Percentiles rank a stretch among this genome's conserved stretches.
phyloP scores from a whole-genome alignment of 1,140 invertebrate species.

The Yoshiicerus persimilis region DNA sequence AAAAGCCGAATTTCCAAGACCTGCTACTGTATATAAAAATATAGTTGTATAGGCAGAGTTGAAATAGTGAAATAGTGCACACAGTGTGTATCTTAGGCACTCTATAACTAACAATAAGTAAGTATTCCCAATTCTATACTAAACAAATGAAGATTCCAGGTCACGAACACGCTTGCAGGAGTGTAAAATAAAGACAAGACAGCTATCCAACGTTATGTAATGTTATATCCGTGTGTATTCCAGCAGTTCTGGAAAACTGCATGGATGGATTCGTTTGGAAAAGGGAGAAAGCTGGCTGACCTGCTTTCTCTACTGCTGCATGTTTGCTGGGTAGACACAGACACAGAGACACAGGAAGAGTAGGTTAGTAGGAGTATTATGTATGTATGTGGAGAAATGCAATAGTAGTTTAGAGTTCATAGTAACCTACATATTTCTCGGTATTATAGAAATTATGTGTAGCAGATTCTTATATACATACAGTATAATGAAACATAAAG shows the following conservation, averaged over 20 bases:
- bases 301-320: neutral
- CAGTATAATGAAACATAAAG: neutral
- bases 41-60: neutral
- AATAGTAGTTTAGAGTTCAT: neutral
- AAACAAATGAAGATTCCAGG: neutral
- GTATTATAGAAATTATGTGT: neutral
- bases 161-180: neutral
- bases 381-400: neutral
- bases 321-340: too few relatives aligned
- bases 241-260: neutral
- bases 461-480: neutral
- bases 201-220: neutral
- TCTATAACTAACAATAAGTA: neutral
- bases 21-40: neutral
- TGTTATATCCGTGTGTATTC: neutral
- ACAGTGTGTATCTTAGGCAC: neutral
- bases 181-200: neutral
- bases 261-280: neutral
- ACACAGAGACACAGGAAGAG: too few relatives aligned
- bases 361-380: neutral
- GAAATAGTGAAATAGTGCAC: neutral
- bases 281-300: neutral
- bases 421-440: neutral
- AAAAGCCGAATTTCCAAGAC: neutral
- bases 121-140: neutral